Evolutionary conservation across 1,140 invertebrate genomes (phyloP).

Genomic region (Cherax quadricarinatus): DNA sequence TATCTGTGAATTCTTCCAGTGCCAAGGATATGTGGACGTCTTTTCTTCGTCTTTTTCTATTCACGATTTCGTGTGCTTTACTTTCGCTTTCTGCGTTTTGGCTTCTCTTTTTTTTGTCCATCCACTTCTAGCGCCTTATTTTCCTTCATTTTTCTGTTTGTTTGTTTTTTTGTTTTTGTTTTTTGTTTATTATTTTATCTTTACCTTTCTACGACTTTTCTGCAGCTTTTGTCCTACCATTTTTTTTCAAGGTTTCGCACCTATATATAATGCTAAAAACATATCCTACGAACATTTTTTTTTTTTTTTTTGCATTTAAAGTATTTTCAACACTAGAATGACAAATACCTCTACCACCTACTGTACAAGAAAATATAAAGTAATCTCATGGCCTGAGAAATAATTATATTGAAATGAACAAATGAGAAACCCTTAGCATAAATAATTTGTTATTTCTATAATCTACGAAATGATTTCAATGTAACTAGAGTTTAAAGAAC

Average conservation of each 20-base stretch:
- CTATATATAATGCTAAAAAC: too few species aligned
- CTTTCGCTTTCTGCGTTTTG: neutral
- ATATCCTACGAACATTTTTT: too few species aligned
- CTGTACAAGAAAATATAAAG: too few species aligned
- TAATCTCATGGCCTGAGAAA: too few species aligned
- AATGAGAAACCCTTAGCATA: too few species aligned
- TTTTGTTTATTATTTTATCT: neutral
- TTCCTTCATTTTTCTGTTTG: neutral
- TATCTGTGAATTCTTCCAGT: constrained; percentile 76
- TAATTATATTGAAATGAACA: too few species aligned
- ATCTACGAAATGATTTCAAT: too few species aligned
- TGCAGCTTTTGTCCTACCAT: neutral
- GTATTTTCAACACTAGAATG: too few species aligned
- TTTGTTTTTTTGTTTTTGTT: neutral
- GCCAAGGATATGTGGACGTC: constrained; percentile 74
- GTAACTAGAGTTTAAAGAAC: too few species aligned
- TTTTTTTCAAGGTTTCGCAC: neutral
- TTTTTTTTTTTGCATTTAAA: too few species aligned
- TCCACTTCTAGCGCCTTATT: neutral
- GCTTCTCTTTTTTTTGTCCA: neutral
- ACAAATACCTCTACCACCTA: too few species aligned
- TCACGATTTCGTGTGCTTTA: neutral
- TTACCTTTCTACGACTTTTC: neutral
- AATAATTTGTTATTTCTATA: too few species aligned
- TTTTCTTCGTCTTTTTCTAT: constrained; percentile 21